Base-by-base conservation (phyloP, 2,113 vertebrate species). In the Carlito syrichta region DNA sequence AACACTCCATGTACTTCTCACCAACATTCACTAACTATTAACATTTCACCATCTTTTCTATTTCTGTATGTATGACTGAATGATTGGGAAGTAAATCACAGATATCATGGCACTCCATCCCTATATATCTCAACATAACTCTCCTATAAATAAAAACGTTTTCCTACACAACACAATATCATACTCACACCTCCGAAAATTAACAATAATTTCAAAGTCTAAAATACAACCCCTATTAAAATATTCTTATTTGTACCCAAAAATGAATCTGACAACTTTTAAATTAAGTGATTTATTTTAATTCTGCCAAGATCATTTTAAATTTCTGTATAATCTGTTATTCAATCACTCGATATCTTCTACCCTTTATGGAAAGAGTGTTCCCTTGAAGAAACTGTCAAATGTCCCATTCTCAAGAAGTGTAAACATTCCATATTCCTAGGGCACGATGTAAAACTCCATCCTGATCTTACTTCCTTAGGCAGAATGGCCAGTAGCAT, bases 281-380 rank as follows among this genome's bases (percentile, higher is more conserved):
- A 48, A 77, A 77, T 69, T 74, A 48, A 77, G 71, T 69, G 13
- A 58, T 74, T 96, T 83, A 4, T 81, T 88, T 45, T 0, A 43
- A 52, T 90, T 95, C 63, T 94, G 35, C 73, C 52, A 74, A 56
- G 60, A 84, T 74, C 56, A 85, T 69, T 81, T 93, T 54, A 94
- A 88, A 92, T 48, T 60, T 77, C 35, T 40, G 4, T 35, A 62
- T 12, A 40, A 84, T 27, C 43, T 66, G 9, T 82, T 88, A 45
- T 73, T 90, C 4, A 6, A 5, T 69, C 45, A 25, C 60, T 79
- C 45, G 43, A 56, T 50, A 68, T n/a, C n/a, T 40, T 89, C 62
- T 20, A 60, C 22, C 56, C 38, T 69, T 56, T 20, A 56, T 30
- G 9, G 43, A 63, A 84, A 81, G 25, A 40, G 35, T 38, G 2